phyloP scores from a whole-genome alignment of 2,888 invertebrate genomes.

The Geophilus truncorum region DNA sequence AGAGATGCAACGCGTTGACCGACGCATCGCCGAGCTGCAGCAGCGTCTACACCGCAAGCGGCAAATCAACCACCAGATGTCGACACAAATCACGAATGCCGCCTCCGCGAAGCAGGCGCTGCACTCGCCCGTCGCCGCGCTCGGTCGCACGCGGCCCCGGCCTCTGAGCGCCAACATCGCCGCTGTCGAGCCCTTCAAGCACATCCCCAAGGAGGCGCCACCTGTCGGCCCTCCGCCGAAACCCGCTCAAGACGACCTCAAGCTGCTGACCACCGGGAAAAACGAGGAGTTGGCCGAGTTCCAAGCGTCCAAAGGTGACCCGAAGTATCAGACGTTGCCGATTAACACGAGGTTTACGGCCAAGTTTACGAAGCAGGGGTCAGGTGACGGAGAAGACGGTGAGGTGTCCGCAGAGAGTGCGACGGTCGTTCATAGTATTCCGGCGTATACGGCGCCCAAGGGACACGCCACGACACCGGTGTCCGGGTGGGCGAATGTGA shows the following conservation, averaged over 20 bases:
- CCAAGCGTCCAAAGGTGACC: slow-evolving; percentile 75
- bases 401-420: background rate
- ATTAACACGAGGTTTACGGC: slow-evolving; percentile 72
- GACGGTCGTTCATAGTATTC: slow-evolving; percentile 37
- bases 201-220: slow-evolving; percentile 40
- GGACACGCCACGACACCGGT: slow-evolving; percentile 35
- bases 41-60: slow-evolving; percentile 83
- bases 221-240: background rate
- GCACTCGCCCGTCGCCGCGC: slow-evolving; percentile 36
- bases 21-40: slow-evolving; percentile 87
- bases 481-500: slow-evolving; percentile 39
- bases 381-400: background rate
- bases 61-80: slow-evolving; percentile 70
- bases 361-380: slow-evolving; percentile 35
- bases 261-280: slow-evolving; percentile 36
- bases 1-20: slow-evolving; percentile 86
- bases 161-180: slow-evolving; percentile 45
- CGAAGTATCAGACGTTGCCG: slow-evolving; percentile 85
- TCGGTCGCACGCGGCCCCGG: slow-evolving; percentile 31
- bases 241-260: slow-evolving; percentile 39
- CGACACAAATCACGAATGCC: slow-evolving; percentile 52
- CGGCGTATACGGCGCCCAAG: slow-evolving; percentile 37
- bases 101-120: slow-evolving; percentile 40
- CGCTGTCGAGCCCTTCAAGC: slow-evolving; percentile 50
- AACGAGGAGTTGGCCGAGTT: slow-evolving; percentile 50